Evolutionary conservation across 2,113 vertebrate species (phyloP).

Genomic region (Pseudolaguvia tuberculata): DNA sequence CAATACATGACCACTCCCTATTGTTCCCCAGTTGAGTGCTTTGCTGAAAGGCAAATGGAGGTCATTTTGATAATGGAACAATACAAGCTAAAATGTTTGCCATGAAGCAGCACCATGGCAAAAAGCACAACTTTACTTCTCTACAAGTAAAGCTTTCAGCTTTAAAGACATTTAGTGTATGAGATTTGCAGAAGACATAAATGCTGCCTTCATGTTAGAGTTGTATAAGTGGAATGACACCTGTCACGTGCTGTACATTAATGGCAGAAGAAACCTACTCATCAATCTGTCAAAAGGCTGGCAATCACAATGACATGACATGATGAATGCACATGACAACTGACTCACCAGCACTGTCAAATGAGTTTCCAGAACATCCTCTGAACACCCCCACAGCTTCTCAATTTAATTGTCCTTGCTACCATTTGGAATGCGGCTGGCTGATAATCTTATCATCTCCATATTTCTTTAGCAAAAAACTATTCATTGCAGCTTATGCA

Average conservation of each 20-base stretch:
- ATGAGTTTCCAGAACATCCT: not conserved
- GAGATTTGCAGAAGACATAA: conserved; percentile 21
- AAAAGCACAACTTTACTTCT: conserved; percentile 23
- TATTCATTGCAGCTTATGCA: not conserved
- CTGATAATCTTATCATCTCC: not conserved
- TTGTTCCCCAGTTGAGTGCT: conserved; percentile 31
- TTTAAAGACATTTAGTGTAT: not conserved
- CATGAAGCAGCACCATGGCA: conserved; percentile 57
- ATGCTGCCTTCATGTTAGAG: conserved; percentile 29
- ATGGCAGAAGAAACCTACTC: conserved; percentile 10
- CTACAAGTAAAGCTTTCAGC: conserved; percentile 52
- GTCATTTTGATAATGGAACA: conserved; percentile 48
- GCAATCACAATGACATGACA: conserved; percentile 6
- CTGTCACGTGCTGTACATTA: conserved; percentile 20
- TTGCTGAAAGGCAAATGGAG: conserved; percentile 47
- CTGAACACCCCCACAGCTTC: not conserved
- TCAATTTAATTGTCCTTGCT: conserved; percentile 16
- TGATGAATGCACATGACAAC: conserved; percentile 3
- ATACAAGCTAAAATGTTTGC: conserved; percentile 53
- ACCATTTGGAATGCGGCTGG: not conserved
- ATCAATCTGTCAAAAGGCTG: conserved; percentile 4
- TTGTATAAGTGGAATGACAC: not conserved
- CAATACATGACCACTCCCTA: conserved; percentile 37
- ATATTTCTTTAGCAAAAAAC: conserved; percentile 2
- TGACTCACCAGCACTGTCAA: conserved; percentile 9